Evolutionary conservation across 2,888 invertebrate genomes (phyloP), one percentile per base, ranked within the genome.

Genomic region (Cerastis rubricosa): DNA sequence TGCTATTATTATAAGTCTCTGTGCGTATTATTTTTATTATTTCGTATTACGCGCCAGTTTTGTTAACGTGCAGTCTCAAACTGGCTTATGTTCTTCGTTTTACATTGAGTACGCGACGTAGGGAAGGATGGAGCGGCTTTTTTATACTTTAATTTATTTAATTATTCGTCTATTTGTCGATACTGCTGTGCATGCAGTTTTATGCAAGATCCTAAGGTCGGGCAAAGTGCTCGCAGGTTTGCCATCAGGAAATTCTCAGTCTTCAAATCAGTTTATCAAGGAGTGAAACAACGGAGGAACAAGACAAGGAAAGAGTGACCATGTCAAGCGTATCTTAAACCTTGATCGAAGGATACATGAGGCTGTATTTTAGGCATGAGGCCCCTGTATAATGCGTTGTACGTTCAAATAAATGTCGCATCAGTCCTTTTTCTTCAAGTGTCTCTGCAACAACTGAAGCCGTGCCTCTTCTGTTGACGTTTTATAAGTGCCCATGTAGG

Each of bases 51-150:
- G 87, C 89, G 88, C 84, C 75, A 88, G 91, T 92, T 94, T 94
- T 94, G 93, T 92, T 93, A 92, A 91, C 88, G 90, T 87, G 88
- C 94, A 89, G 89, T 87, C 90, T 88, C 92, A 91, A 90, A 95
- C 95, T 95, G 95, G 89, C 85, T 82, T 91, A 90, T 90, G 89
- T 91, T 94, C 91, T 93, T 92, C 91, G 92, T 89, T 91, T 91
- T 90, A 90, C 90, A 87, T 90, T 89, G 87, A 85, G 89, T 89
- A 87, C 77, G 57, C 71, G 84, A 85, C 78, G 80, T 29, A 47
- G 78, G 74, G n/a, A 81, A 25, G 72, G 11, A 63, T 90, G 67
- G 92, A 92, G 90, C 74, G 12, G 89, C 45, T 66, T 25, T 29
- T n/a, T 22, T 17, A 8, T 54, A 25, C 2, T 22, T 51, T 51